A percentile compares a stretch with the other conserved stretches of the same genome.
These are phyloP conservation scores for Tipula lateralis DNA, from an alignment of 2,888 invertebrate genomes.

Conservation along the genomic window DNA sequence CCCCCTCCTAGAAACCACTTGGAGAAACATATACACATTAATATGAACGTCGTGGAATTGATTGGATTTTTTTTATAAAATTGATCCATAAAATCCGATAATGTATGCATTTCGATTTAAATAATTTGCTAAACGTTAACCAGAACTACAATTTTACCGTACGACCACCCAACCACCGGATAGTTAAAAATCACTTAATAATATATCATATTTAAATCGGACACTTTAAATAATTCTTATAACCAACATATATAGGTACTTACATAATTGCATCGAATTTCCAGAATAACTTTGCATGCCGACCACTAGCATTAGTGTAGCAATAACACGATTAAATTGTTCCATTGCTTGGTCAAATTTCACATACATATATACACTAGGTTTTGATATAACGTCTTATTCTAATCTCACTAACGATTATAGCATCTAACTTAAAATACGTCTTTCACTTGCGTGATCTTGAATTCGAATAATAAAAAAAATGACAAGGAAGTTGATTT, in stretches of 20 bases:
- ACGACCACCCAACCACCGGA: background rate
- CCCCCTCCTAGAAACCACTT: too few species aligned
- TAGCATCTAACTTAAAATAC: background rate
- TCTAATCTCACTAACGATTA: background rate
- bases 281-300: background rate
- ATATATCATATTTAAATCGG: background rate
- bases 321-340: background rate
- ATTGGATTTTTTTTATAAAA: too few species aligned
- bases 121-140: background rate
- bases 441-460: constrained; percentile 11
- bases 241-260: background rate
- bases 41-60: too few species aligned
- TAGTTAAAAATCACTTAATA: background rate
- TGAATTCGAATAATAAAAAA: background rate
- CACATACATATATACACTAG: background rate
- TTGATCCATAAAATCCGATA: too few species aligned
- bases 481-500: background rate
- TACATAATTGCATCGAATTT: constrained; percentile 5
- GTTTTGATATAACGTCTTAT: background rate
- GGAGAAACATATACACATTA: too few species aligned
- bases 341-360: background rate
- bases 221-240: background rate
- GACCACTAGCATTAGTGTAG: background rate
- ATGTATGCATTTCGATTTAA: background rate
- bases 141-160: background rate